These are phyloP conservation scores for Ctenicera cuprea DNA, from an alignment of 2,888 invertebrate species.

Conservation along the genomic window DNA sequence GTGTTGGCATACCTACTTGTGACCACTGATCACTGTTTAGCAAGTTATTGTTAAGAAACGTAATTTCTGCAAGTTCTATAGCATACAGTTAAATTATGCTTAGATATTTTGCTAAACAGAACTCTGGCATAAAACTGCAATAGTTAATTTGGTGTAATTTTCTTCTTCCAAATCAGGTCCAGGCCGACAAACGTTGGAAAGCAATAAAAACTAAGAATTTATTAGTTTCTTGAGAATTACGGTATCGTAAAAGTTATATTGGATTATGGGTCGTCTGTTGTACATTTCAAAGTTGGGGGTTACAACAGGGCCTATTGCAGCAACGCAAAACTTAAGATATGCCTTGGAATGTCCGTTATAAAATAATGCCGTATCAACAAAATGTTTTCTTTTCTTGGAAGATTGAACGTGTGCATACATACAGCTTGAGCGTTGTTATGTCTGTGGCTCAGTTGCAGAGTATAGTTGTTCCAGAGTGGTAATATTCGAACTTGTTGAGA, in stretches of 20 bases:
- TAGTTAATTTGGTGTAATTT: background rate
- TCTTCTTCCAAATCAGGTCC: constrained; percentile 2
- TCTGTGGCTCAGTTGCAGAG: too few species aligned
- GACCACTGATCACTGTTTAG: too few species aligned
- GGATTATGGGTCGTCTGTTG: constrained; percentile 1
- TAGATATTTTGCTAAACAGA: too few species aligned
- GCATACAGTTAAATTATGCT: too few species aligned
- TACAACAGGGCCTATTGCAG: background rate
- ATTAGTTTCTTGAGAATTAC: constrained; percentile 26
- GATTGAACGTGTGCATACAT: too few species aligned
- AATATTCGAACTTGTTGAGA: too few species aligned
- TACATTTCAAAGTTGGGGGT: background rate
- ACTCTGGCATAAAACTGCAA: too few species aligned
- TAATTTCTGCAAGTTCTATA: too few species aligned
- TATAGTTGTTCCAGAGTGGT: too few species aligned
- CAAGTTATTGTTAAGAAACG: too few species aligned
- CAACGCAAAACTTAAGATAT: background rate
- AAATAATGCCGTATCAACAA: background rate
- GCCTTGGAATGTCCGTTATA: background rate
- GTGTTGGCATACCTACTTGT: too few species aligned
- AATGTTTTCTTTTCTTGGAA: background rate
- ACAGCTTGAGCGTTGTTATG: too few species aligned
- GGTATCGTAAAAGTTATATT: constrained; percentile 24
- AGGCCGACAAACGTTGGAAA: constrained; percentile 14
- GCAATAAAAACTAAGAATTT: constrained; percentile 22